Evolutionary conservation across 1,140 invertebrate species (phyloP).

Genomic region (Eubasilissa regina): DNA sequence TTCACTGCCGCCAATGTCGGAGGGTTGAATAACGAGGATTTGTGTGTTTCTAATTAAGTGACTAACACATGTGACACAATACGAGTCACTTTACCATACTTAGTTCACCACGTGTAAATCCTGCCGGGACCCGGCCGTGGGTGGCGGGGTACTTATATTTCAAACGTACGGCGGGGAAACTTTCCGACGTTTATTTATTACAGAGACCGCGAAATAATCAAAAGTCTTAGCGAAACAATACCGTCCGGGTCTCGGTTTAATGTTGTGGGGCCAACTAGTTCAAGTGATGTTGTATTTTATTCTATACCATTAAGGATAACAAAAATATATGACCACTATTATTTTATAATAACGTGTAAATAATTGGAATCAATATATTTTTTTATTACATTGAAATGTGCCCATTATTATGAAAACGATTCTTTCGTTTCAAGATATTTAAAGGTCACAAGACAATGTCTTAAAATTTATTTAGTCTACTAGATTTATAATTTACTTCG

Average conservation of each 20-base stretch:
- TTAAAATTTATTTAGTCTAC: too few relatives aligned
- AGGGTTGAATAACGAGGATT: conserved; percentile 49
- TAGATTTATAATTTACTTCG: too few relatives aligned
- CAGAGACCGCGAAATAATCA: conserved; percentile 30
- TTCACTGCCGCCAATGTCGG: not conserved
- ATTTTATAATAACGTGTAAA: too few relatives aligned
- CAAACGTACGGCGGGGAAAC: conserved; percentile 26
- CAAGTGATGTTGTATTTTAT: too few relatives aligned
- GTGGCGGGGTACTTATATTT: conserved; percentile 42
- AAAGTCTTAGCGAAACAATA: conserved; percentile 37
- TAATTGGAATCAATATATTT: too few relatives aligned
- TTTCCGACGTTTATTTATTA: conserved; percentile 52
- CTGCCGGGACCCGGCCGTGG: conserved; percentile 12
- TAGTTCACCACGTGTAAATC: conserved; percentile 23
- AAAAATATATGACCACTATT: too few relatives aligned
- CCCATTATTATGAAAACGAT: too few relatives aligned
- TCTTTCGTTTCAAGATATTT: too few relatives aligned
- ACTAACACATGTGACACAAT: conserved; percentile 58
- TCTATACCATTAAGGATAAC: too few relatives aligned
- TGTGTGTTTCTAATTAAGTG: conserved; percentile 61
- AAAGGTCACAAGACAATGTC: too few relatives aligned
- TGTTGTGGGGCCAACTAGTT: too few relatives aligned
- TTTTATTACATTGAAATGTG: too few relatives aligned
- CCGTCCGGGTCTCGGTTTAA: not conserved
- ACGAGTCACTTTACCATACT: conserved; percentile 50